Evolutionary conservation across 1,140 invertebrate species (phyloP), one percentile per base, ranked within the genome.

Genomic region (Drosophila lowei): DNA sequence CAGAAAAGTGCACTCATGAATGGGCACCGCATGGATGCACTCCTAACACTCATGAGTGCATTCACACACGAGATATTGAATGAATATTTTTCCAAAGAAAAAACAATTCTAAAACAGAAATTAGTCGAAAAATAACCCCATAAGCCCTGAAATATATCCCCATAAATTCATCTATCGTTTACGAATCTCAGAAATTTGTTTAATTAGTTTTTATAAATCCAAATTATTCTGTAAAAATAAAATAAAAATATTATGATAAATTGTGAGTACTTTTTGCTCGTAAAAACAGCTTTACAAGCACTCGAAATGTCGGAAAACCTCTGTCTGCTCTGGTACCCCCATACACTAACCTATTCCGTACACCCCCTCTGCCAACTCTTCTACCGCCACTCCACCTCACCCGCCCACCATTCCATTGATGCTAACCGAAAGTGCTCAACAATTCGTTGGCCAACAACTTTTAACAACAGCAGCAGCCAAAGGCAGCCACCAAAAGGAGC

Each of bases 381-480:
- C 30, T 28, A 2, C 15, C 4, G 3, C 18, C 28, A 8, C 1
- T 18, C 25, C 42, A 53, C 23, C 30, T 44, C 63, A 56, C 63
- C 42, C 44, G 16, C 42, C 50, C 63, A 56, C 63, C 43, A 55
- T 68, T 18, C 50, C 52, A 68, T 57, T 61, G 59, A 72, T 54
- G 60, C 52, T 56, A 60, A 56, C 50, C 54, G 55, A 79, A 78
- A 78, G 76, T 68, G 58, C 54, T 49, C 54, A 46, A 58, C 71
- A 74, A 65, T 74, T 66, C 62, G 71, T 34, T 49, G 66, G 66
- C 44, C 66, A 68, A 48, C 70, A 73, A 73, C 60, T 68, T 70
- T 68, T 18, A 68, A 58, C 53, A 59, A 55, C 55, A 42, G 56
- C 56, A 46, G 25, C 44, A 43, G 23, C 23, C 23, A 64, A 23